Percentiles rank a stretch among this genome's conserved stretches.
Conservation (phyloP, 2,797 vertebrate species). For the Martes flavigula region DNA sequence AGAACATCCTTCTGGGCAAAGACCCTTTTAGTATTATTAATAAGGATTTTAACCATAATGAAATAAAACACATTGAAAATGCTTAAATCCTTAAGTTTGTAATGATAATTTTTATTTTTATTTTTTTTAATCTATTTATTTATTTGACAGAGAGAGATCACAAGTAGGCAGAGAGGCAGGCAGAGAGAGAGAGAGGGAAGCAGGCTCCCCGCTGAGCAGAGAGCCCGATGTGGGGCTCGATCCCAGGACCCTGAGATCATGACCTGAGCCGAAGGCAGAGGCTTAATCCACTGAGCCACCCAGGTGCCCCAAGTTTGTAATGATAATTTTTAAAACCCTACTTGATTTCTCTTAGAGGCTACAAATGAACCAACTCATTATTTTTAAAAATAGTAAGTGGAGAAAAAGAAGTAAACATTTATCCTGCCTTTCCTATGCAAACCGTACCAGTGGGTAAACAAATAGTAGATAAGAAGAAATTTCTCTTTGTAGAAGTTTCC, state of each 20-base stretch:
- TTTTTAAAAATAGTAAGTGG: not conserved
- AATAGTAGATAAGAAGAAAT: not conserved
- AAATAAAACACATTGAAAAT: not conserved
- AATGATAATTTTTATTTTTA: too few species aligned
- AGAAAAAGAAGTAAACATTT: not conserved
- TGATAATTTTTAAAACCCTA: not conserved
- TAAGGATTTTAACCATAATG: not conserved
- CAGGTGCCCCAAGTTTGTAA: too few species aligned
- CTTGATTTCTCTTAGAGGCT: not conserved
- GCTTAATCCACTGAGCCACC: too few species aligned
- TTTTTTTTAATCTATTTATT: too few species aligned
- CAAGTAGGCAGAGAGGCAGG: too few species aligned
- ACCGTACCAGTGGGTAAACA: not conserved
- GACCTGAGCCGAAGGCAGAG: too few species aligned
- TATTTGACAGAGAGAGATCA: too few species aligned
- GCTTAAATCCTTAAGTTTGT: not conserved
- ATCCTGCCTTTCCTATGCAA: not conserved
- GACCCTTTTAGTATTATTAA: not conserved
- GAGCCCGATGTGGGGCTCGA: too few species aligned
- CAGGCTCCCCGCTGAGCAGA: too few species aligned
- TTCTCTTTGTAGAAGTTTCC: not conserved
- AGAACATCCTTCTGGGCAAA: not conserved
- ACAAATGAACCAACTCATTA: not conserved
- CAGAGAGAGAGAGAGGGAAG: too few species aligned
- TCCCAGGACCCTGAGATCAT: too few species aligned